A percentile compares a stretch with the other conserved stretches of the same genome.
Evolutionary conservation across 37 sponge, comb jelly and placozoan species (phyloP).

Genomic region (Petrosia ficiformis): DNA sequence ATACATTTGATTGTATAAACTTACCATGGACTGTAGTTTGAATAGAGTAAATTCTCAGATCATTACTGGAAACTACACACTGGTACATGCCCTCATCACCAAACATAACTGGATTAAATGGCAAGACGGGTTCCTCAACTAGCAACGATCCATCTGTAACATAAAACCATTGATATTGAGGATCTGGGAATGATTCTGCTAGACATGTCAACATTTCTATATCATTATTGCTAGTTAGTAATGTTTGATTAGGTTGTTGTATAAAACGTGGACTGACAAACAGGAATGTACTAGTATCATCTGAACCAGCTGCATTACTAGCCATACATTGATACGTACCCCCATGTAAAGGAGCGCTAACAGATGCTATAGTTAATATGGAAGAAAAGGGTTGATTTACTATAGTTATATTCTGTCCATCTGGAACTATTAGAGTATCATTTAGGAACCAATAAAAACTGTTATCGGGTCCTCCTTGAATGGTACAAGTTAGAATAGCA

Average conservation of each 20-base stretch:
- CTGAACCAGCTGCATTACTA: slow-evolving; percentile 82
- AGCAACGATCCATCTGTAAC: slow-evolving; percentile 55
- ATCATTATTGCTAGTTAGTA: slow-evolving; percentile 3
- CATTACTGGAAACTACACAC: no score
- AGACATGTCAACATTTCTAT: slow-evolving; percentile 28
- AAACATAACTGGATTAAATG: slow-evolving; percentile 67
- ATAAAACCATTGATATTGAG: slow-evolving; percentile 24
- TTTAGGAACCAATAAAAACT: slow-evolving; percentile 6
- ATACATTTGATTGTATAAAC: no score
- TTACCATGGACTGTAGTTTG: no score
- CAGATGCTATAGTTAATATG: background rate
- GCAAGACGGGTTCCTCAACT: slow-evolving; percentile 42
- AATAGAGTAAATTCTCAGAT: no score
- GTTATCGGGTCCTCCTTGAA: slow-evolving; percentile 15
- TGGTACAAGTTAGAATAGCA: slow-evolving; percentile 30
- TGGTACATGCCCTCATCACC: no score
- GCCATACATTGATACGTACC: no score
- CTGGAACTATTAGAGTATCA: no score
- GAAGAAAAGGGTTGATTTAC: background rate
- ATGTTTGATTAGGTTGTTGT: no score
- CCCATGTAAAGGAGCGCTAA: background rate
- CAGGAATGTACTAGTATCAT: slow-evolving; percentile 83
- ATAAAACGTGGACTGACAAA: no score
- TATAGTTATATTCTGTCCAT: no score
- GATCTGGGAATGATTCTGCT: slow-evolving; percentile 25